phyloP scores from a whole-genome alignment of 2,113 vertebrate genomes.

The Nerophis ophidion region DNA sequence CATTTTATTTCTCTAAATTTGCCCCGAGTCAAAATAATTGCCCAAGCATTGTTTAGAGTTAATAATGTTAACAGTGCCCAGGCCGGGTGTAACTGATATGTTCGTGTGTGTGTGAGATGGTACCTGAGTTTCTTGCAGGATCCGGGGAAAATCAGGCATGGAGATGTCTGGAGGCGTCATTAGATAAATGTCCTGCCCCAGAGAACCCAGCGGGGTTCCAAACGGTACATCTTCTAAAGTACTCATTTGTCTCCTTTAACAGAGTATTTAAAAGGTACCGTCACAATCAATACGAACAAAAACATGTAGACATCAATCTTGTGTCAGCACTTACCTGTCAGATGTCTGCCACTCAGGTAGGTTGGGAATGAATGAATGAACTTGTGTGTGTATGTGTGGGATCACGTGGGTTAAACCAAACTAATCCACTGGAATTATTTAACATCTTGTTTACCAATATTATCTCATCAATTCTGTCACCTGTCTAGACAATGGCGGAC shows the following conservation, averaged over 20 bases:
- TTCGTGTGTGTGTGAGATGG: conserved; percentile 34
- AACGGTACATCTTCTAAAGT: conserved; percentile 84
- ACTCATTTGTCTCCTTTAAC: conserved; percentile 64
- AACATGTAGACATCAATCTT: background rate
- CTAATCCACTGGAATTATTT: conserved; percentile 59
- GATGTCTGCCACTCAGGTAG: background rate
- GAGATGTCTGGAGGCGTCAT: conserved; percentile 55
- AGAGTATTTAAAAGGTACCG: conserved; percentile 6
- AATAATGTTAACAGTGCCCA: no score
- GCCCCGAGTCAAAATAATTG: no score
- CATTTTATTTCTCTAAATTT: no score
- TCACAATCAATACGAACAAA: background rate
- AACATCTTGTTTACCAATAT: conserved; percentile 40
- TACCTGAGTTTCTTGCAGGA: conserved; percentile 84
- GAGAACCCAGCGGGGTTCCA: conserved; percentile 55
- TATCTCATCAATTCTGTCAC: conserved; percentile 5
- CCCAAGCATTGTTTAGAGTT: no score
- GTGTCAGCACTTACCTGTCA: conserved; percentile 19
- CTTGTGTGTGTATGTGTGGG: conserved; percentile 13
- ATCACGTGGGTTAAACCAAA: conserved; percentile 38
- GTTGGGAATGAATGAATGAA: background rate
- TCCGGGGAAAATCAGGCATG: conserved; percentile 66
- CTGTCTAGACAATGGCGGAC: background rate
- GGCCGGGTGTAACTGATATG: no score
- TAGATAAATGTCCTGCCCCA: conserved; percentile 39